Evolutionary conservation across 1,140 invertebrate genomes (phyloP), one percentile per base, ranked within the genome.

Genomic region (Sarcophaga peregrina): DNA sequence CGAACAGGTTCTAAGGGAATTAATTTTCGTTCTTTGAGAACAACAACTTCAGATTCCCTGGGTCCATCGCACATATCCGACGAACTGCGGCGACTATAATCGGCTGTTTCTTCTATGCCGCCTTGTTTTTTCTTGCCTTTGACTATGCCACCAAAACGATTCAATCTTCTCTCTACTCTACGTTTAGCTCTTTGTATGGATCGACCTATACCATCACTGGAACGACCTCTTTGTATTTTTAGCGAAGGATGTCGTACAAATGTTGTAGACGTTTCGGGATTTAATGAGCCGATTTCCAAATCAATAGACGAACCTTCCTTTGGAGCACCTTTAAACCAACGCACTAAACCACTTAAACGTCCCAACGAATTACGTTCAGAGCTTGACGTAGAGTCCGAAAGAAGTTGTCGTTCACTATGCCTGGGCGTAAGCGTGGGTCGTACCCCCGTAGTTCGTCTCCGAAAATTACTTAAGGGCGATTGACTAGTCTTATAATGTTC

Each of bases 71-170:
- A 96, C 52, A 94, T 90, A 84, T 97, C 96, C 78, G 95, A 93
- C 0, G 96, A 97, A 86, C 96, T 97, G 84, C 95, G 93, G 37
- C 96, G 92, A 84, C 96, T 97, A 84, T 96, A 93, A 90, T 96
- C 96, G 84, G 94, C 93, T 15, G 94, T 92, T 90, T 97, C 96
- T 91, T 98, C 96, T 83, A 95, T 93, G 88, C 95, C 96, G 45
- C 96, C 95, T 89, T 97, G 96, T 90, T 96, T 96, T 90, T 96
- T 96, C 86, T 95, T 96, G 6, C 96, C 95, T 89, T 96, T 96
- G 82, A 93, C 92, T 62, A 94, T 90, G 80, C 88, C 87, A 50
- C 89, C 88, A 85, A 94, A 93, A 90, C 93, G 92, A 86, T 93
- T 96, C 76, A 98, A 92, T 87, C 96, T 94, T 89, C 96, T 95